Evolutionary conservation across 2,113 vertebrate species (phyloP).

Genomic region (Rafetus swinhoei): DNA sequence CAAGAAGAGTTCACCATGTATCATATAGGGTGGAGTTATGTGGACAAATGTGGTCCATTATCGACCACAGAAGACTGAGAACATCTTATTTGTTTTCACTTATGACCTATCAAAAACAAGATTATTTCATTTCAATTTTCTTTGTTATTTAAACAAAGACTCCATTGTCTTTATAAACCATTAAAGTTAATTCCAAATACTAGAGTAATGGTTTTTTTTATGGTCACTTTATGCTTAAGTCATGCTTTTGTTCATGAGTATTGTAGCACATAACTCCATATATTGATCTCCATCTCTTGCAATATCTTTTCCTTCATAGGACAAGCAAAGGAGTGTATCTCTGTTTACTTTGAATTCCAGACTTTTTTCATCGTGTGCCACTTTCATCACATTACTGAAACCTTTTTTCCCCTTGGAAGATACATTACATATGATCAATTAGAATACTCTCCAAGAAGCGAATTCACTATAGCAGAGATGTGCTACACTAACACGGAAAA

Average conservation of each 20-base stretch:
- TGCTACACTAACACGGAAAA: background rate
- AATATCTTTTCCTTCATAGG: background rate
- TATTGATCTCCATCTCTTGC: background rate
- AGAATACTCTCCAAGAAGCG: constrained; percentile 8
- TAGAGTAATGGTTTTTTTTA: background rate
- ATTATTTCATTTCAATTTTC: constrained; percentile 65
- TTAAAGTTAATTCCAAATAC: background rate
- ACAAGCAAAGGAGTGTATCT: background rate
- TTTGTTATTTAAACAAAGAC: constrained; percentile 60
- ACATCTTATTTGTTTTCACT: constrained; percentile 61
- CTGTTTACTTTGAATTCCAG: constrained; percentile 4
- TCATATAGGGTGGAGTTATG: constrained; percentile 7
- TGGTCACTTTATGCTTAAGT: constrained; percentile 35
- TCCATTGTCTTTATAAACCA: constrained; percentile 38
- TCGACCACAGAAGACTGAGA: constrained; percentile 38
- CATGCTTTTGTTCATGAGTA: constrained; percentile 30
- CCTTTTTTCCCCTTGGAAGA: background rate
- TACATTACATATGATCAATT: constrained; percentile 20
- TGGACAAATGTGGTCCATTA: constrained; percentile 41
- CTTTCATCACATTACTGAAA: constrained; percentile 30
- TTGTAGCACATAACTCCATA: background rate
- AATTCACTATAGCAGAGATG: background rate
- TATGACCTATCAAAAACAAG: constrained; percentile 56
- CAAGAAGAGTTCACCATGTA: constrained; percentile 13
- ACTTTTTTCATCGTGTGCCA: constrained; percentile 14